phyloP scores from a whole-genome alignment of 1,140 invertebrate genomes.

The Calliopsis andreniformis region DNA sequence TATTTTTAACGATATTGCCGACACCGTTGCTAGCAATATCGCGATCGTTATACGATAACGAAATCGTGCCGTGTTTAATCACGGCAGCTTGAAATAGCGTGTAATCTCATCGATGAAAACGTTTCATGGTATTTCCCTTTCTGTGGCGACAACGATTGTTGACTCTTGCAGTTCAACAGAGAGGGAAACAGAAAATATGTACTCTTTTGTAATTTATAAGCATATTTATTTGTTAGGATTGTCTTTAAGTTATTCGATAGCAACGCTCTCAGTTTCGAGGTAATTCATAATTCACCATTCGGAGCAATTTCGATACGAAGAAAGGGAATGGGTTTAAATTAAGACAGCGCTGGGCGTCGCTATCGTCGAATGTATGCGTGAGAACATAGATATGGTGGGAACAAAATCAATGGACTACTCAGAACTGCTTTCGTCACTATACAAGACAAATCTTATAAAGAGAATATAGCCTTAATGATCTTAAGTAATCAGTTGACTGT shows the following conservation, averaged over 20 bases:
- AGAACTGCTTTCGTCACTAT: not conserved
- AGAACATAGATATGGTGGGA: too few relatives aligned
- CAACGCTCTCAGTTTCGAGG: not conserved
- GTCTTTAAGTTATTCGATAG: conserved; percentile 37
- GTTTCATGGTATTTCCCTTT: not conserved
- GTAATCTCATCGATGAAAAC: conserved; percentile 11
- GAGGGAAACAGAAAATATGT: not conserved
- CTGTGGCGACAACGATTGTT: conserved; percentile 21
- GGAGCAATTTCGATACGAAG: not conserved
- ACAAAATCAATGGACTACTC: too few relatives aligned
- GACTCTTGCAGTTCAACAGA: too few relatives aligned
- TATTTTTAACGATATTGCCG: conserved; percentile 28
- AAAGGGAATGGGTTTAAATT: not conserved
- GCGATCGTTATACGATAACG: conserved; percentile 43
- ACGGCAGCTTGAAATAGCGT: not conserved
- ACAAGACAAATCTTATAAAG: too few relatives aligned
- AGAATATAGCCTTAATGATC: too few relatives aligned
- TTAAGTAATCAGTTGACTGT: too few relatives aligned
- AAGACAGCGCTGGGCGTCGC: not conserved
- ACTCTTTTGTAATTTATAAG: conserved; percentile 48
- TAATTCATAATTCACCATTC: too few relatives aligned
- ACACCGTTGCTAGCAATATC: conserved; percentile 4
- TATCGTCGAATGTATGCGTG: not conserved
- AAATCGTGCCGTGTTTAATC: not conserved
- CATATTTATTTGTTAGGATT: conserved; percentile 61